Evolutionary conservation across 2,113 vertebrate species (phyloP), one percentile per base, ranked within the genome.

Genomic region (Recurvirostra avosetta): DNA sequence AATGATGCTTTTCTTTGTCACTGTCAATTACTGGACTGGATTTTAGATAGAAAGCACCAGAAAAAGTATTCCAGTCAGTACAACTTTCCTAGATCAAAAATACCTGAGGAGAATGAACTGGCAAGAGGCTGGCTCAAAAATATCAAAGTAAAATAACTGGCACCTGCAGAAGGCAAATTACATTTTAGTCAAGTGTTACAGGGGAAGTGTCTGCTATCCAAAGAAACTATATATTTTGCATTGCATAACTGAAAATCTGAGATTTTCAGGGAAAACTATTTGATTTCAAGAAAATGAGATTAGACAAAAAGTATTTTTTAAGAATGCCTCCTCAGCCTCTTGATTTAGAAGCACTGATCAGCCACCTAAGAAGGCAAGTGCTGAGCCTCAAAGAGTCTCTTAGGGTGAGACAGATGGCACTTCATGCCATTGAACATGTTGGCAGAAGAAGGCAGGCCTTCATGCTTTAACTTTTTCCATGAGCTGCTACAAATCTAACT

Each of bases 361-460:
- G 47, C 5, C 71, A 88, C 40, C 7, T 61, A 34, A 66, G 53
- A 49, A 14, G 29, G 32, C 8, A 87, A 72, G 1, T 75, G 26
- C 38, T 75, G 47, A 88, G 40, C 52, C 43, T 85, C 53, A 45
- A 40, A 83, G 27, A 15, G 26, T 62, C 55, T 82, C 73, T 41
- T 26, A 29, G 20, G 17, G 20, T 15, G 34, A 67, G 61, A 79
- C 18, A 71, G 84, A 38, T 55, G 70, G 32, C 53, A 62, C 30
- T 76, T 70, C 36, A 70, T 25, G 47, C 43, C 43, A 38, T 2
- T 0, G 0, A 74, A 58, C 4, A 3, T 20, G 25, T 5, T 38
- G 32, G 38, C 36, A 93, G 66, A 90, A 94, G 55, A 72, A 71
- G 22, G 52, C 40, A 87, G 22, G 5, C 8, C 68, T 50, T 76